Conservation (phyloP, 2,113 vertebrate genomes). For the Erinaceus europaeus region DNA sequence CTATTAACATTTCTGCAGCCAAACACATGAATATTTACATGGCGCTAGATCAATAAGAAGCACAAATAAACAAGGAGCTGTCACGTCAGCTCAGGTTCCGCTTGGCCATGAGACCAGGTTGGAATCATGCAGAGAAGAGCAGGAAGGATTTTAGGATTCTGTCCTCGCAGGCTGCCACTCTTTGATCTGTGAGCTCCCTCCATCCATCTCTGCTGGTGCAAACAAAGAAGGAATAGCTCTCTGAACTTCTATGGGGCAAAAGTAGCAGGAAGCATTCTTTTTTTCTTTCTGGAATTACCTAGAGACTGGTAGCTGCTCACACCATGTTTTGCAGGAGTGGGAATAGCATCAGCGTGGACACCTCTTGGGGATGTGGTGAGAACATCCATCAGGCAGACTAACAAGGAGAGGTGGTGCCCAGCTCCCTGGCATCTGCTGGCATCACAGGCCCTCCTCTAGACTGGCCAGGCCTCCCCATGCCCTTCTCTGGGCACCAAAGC, state of each 20-base stretch:
- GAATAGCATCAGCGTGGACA: background rate
- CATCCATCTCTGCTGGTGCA: too few species aligned
- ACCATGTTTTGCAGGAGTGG: background rate
- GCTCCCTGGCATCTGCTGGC: too few species aligned
- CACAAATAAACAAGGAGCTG: background rate
- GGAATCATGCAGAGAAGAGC: background rate
- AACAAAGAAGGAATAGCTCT: background rate
- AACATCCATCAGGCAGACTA: conserved; percentile 55
- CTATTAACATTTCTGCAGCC: conserved; percentile 41
- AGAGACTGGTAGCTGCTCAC: conserved; percentile 24
- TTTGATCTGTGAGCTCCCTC: too few species aligned
- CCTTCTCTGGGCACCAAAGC: background rate
- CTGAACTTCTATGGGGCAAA: conserved; percentile 17
- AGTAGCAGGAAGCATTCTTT: background rate
- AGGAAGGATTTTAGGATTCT: background rate
- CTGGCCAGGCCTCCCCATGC: too few species aligned
- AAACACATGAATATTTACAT: conserved; percentile 51
- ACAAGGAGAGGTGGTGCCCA: too few species aligned
- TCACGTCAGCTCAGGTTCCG: background rate
- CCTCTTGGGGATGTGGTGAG: conserved; percentile 4
- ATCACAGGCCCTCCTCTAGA: too few species aligned
- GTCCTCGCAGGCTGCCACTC: too few species aligned
- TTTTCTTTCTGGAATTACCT: background rate
- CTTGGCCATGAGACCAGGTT: background rate
- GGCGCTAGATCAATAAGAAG: background rate